Conservation (phyloP, 2,113 vertebrate species). For the Channa maculata region DNA sequence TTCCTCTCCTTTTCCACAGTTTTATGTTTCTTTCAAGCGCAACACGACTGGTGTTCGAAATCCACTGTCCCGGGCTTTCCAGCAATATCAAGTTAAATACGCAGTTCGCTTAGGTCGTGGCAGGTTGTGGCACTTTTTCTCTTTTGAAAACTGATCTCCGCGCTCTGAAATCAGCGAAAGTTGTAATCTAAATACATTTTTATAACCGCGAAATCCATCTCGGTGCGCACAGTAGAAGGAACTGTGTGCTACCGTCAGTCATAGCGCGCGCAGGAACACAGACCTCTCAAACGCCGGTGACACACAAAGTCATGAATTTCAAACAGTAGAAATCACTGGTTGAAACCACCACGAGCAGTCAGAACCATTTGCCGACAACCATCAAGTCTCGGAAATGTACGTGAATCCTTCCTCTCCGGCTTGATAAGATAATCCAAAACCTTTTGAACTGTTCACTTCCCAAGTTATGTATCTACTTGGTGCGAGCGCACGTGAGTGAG, state of each 20-base stretch:
- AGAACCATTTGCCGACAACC: background rate
- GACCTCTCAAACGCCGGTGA: background rate
- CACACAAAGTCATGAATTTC: background rate
- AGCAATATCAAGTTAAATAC: slow-evolving; percentile 20
- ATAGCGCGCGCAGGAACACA: slow-evolving; percentile 14
- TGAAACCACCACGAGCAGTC: background rate
- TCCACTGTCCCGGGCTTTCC: slow-evolving; percentile 43
- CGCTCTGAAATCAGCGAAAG: slow-evolving; percentile 15
- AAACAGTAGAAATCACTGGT: slow-evolving; percentile 22
- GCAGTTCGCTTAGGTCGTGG: background rate
- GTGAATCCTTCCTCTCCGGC: slow-evolving; percentile 11
- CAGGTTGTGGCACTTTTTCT: slow-evolving; percentile 2
- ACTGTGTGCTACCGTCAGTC: slow-evolving; percentile 16
- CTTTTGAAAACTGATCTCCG: background rate
- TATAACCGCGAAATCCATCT: slow-evolving; percentile 55
- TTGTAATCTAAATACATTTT: slow-evolving; percentile 32
- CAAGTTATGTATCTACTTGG: slow-evolving; percentile 12
- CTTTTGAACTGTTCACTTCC: slow-evolving; percentile 2
- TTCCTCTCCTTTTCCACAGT: slow-evolving; percentile 10
- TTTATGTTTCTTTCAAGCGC: slow-evolving; percentile 43
- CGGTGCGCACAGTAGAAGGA: slow-evolving; percentile 25
- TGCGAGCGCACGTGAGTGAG: slow-evolving; percentile 18
- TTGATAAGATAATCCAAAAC: slow-evolving; percentile 42
- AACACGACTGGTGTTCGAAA: slow-evolving; percentile 30
- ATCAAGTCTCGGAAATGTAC: slow-evolving; percentile 19